Evolutionary conservation across 2,888 invertebrate species (phyloP).

Genomic region (Anoncus sp.): DNA sequence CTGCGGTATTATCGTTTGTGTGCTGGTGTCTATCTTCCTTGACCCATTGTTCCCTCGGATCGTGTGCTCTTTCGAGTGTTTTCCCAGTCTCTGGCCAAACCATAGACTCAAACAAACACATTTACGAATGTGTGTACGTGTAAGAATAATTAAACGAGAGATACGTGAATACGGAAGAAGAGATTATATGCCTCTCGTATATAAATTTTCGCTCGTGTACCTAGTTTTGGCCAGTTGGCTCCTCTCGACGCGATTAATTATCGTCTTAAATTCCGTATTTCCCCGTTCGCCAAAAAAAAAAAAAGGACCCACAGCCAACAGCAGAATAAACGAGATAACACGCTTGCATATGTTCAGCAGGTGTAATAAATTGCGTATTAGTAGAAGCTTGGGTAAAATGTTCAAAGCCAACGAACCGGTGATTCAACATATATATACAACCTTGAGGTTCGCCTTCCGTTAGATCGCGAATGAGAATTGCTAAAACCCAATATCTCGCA

Average conservation of each 20-base stretch:
- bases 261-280: constrained; percentile 6
- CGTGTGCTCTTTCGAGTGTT: constrained; percentile 31
- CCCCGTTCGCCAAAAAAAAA: neutral
- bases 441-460: neutral
- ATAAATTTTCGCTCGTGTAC: neutral
- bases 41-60: constrained; percentile 36
- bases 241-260: constrained; percentile 1
- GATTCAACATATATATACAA: neutral
- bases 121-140: neutral
- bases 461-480: neutral
- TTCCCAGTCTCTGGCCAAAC: no score
- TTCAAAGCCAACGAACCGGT: neutral
- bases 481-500: constrained; percentile 6
- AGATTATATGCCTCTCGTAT: constrained; percentile 18
- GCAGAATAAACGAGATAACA: no score
- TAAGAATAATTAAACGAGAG: constrained; percentile 38
- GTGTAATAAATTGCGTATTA: constrained; percentile 7
- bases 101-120: constrained; percentile 14
- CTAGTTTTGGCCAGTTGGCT: neutral
- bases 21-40: constrained; percentile 7
- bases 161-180: constrained; percentile 2
- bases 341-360: neutral
- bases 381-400: neutral
- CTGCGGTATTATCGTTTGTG: constrained; percentile 7
- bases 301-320: neutral